These are phyloP conservation scores for Dusona sp. DNA, from an alignment of 2,888 invertebrate species.

Conservation along the genomic window DNA sequence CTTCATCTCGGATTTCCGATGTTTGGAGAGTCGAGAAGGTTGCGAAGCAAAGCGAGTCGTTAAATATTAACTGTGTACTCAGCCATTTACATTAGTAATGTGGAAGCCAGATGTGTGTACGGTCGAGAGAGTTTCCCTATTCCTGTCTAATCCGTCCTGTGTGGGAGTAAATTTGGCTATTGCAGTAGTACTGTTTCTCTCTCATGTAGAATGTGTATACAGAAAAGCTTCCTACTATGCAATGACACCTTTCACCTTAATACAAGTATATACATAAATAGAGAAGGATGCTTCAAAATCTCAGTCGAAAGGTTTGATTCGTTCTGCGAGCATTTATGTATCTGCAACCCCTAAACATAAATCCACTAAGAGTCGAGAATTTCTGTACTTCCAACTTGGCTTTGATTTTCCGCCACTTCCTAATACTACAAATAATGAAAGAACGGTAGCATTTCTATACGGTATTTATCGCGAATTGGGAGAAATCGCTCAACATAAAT, in stretches of 20 bases:
- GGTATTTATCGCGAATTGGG: neutral
- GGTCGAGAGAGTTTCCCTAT: constrained; percentile 31
- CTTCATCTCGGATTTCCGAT: constrained; percentile 72
- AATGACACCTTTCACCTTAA: neutral
- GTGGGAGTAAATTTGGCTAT: constrained; percentile 56
- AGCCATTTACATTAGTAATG: constrained; percentile 78
- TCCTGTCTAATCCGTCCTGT: constrained; percentile 25
- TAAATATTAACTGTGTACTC: constrained; percentile 80
- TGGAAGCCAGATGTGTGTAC: constrained; percentile 59
- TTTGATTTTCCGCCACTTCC: constrained; percentile 15
- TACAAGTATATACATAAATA: neutral
- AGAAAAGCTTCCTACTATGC: constrained; percentile 15
- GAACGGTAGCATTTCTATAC: neutral
- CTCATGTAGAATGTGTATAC: constrained; percentile 1
- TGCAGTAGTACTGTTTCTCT: constrained; percentile 9
- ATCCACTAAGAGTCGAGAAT: neutral
- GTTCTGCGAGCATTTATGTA: constrained; percentile 45
- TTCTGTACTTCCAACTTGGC: neutral
- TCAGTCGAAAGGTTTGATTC: constrained; percentile 27
- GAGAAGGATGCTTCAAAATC: constrained; percentile 19
- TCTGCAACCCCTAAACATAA: constrained; percentile 47
- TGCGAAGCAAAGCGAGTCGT: constrained; percentile 72
- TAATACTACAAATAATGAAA: neutral
- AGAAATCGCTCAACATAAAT: neutral
- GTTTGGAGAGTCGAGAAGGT: constrained; percentile 73